Base-by-base conservation (phyloP, 2,888 invertebrate species). In the Ceramica pisi region DNA sequence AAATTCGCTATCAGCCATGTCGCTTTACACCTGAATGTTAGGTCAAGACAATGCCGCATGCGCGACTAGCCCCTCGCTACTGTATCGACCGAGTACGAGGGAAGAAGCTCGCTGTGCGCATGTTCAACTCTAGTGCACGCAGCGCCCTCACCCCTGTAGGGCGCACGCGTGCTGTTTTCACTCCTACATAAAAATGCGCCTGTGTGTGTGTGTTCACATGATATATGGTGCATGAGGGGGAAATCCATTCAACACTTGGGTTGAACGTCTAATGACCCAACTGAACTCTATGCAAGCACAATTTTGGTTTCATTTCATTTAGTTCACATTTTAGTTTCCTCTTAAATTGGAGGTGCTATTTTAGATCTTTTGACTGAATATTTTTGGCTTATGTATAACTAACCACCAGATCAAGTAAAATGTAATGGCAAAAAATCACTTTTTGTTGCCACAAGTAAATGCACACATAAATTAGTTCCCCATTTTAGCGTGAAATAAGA, bases 1-100 rank as follows among this genome's bases (percentile, higher is more conserved):
- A 96, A 98, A 99, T 96, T 99, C 98, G 93, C 97, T 98, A 97
- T 99, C 99, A 90, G 98, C 98, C 98, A 99, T 99, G 96, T 96
- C 96, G 96, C 91, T 94, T 91, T 90, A 90, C 94, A 93, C 90
- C 98, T 98, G 98, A 98, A 98, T 95, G 98, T 97, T 86, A 85
- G 85, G 83, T 83, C 87, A 80, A 88, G 84, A 87, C 82, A 76
- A 83, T 82, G 74, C 78, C 93, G 93, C 94, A 94, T 93, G 95
- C 95, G 94, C 92, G 91, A 83, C 79, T 77, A 63, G 67, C 62
- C 64, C 82, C 89, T 88, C 84, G 84, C 87, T 81, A 81, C 80
- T 81, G 71, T 95, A 96, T 95, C 92, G 95, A 95, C 91, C 94
- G 86, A 73, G 77, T 71, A 75, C 73, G 62, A 55, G 70, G 71